phyloP scores from a whole-genome alignment of 1,140 invertebrate species.

The Drosophila tristis region DNA sequence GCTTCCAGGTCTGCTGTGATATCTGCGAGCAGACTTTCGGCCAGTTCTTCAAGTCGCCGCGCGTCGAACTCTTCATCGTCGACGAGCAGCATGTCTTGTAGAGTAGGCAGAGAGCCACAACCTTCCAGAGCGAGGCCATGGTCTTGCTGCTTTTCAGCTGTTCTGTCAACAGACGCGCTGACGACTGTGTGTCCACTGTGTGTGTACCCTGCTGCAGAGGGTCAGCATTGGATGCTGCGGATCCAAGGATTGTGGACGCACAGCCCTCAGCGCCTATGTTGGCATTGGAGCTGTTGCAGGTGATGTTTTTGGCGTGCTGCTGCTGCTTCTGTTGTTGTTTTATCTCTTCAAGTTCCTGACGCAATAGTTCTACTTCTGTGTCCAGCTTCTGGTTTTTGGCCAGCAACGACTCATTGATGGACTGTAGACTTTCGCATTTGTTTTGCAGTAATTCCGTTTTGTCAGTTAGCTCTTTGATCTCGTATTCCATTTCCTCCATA shows the following conservation, averaged over 20 bases:
- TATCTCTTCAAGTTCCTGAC: conserved; percentile 78
- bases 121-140: conserved; percentile 87
- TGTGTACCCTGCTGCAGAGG: conserved; percentile 92
- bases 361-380: conserved; percentile 85
- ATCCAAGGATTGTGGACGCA: conserved; percentile 87
- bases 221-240: conserved; percentile 89
- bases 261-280: conserved; percentile 85
- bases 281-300: conserved; percentile 67
- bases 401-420: conserved; percentile 87
- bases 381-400: conserved; percentile 88
- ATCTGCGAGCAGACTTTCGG: conserved; percentile 91
- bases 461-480: conserved; percentile 87
- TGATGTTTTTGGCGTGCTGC: conserved; percentile 51
- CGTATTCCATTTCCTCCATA: conserved; percentile 93
- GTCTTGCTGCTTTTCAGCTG: conserved; percentile 82
- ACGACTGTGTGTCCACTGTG: conserved; percentile 86
- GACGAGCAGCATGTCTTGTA: conserved; percentile 90
- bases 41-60: conserved; percentile 90
- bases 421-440: conserved; percentile 88
- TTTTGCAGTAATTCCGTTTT: conserved; percentile 87
- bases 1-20: conserved; percentile 90
- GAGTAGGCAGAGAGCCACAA: conserved; percentile 91
- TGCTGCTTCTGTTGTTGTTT: conserved; percentile 77
- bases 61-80: conserved; percentile 88
- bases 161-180: conserved; percentile 68